phyloP scores from a whole-genome alignment of 2,797 vertebrate species.

The Schizothorax lantsangensis region DNA sequence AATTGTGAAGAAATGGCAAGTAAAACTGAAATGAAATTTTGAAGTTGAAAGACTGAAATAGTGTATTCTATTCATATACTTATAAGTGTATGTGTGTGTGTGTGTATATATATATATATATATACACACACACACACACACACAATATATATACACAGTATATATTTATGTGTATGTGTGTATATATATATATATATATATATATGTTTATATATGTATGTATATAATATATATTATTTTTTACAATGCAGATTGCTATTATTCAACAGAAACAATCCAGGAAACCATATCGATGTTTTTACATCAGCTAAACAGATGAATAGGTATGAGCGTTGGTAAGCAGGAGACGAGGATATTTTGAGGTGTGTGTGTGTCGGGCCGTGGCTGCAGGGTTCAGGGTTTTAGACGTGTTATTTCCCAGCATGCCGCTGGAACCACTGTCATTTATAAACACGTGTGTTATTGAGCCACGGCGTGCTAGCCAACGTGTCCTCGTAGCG shows the following conservation, averaged over 20 bases:
- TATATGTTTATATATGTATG: too few species aligned
- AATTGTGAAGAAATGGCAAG: too few species aligned
- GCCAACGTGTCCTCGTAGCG: constrained; percentile 59
- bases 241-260: background rate
- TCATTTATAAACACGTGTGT: constrained; percentile 60
- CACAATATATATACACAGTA: too few species aligned
- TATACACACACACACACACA: too few species aligned
- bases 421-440: constrained; percentile 19
- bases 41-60: background rate
- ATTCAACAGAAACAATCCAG: background rate
- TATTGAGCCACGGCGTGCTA: constrained; percentile 55
- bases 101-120: too few species aligned
- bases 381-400: constrained; percentile 54
- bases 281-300: background rate
- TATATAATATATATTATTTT: too few species aligned
- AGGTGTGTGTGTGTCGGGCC: background rate
- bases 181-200: too few species aligned
- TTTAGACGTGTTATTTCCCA: constrained; percentile 52
- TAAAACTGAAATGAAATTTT: background rate
- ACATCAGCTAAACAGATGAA: background rate
- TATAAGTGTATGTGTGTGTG: too few species aligned
- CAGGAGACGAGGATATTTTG: constrained; percentile 6
- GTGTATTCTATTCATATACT: too few species aligned
- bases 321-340: background rate
- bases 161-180: too few species aligned